These are phyloP conservation scores for Chymomyza amoena DNA, from an alignment of 2,888 invertebrate species.

Conservation along the genomic window DNA sequence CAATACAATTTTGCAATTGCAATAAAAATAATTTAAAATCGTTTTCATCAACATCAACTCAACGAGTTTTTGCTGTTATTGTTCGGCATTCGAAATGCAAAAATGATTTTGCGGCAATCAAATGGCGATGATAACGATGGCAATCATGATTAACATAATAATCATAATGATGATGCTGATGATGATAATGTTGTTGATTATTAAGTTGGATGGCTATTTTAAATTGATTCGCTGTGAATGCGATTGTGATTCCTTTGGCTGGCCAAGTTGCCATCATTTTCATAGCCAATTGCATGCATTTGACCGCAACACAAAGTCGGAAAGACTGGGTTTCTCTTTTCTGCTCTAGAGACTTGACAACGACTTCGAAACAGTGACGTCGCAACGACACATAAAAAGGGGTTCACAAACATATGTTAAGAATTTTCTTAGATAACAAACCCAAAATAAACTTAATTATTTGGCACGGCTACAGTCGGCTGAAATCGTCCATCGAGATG, in stretches of 20 bases:
- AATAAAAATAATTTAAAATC: conserved; percentile 76
- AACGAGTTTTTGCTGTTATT: conserved; percentile 52
- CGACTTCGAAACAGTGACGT: not conserved
- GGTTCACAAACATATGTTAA: too few relatives aligned
- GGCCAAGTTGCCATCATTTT: conserved; percentile 51
- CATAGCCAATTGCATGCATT: conserved; percentile 66
- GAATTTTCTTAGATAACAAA: too few relatives aligned
- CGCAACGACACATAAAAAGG: too few relatives aligned
- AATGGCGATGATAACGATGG: conserved; percentile 32
- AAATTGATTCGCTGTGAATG: conserved; percentile 75
- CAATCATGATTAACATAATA: conserved; percentile 19
- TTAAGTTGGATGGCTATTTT: conserved; percentile 71
- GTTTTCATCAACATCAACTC: conserved; percentile 75
- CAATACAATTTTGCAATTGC: conserved; percentile 67
- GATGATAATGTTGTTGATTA: conserved; percentile 38
- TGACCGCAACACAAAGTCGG: conserved; percentile 27
- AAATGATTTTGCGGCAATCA: conserved; percentile 62
- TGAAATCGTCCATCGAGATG: too few relatives aligned
- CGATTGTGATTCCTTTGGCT: conserved; percentile 26
- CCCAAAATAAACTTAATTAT: too few relatives aligned
- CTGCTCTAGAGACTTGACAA: not conserved
- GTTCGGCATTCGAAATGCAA: conserved; percentile 42
- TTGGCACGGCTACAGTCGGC: too few relatives aligned
- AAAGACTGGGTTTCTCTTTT: conserved; percentile 1
- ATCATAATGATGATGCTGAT: conserved; percentile 36